These are phyloP conservation scores for Progne subis DNA, from an alignment of 2,113 vertebrate genomes.

Conservation along the genomic window DNA sequence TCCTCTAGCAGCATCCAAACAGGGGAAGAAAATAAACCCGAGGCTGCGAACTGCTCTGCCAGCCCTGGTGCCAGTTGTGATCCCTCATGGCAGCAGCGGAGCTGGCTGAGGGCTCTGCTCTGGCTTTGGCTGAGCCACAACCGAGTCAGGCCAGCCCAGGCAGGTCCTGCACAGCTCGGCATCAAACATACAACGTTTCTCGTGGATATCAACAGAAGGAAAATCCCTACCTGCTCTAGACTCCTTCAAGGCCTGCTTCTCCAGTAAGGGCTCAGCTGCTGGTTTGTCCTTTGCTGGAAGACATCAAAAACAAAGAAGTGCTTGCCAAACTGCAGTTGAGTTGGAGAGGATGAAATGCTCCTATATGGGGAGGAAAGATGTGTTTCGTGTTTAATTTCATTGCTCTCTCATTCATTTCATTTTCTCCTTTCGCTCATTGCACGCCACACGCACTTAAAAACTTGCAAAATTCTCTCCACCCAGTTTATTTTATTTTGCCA, in stretches of 20 bases:
- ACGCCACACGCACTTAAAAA: neutral
- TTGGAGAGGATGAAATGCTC: neutral
- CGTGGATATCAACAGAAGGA: fast-evolving
- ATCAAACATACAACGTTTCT: neutral
- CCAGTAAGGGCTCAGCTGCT: neutral
- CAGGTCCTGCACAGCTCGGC: neutral
- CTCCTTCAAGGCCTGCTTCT: neutral
- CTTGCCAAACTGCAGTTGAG: neutral
- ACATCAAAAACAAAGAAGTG: neutral
- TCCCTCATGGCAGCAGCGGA: neutral
- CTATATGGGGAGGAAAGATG: neutral
- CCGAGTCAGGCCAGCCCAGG: neutral
- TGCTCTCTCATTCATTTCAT: neutral
- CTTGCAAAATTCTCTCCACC: neutral
- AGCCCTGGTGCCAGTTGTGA: neutral
- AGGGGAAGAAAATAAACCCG: neutral
- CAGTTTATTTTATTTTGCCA: neutral
- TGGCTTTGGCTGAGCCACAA: neutral
- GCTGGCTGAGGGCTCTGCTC: neutral
- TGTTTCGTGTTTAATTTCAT: neutral
- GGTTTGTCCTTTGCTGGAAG: conserved; percentile 49
- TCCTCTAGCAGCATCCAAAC: neutral
- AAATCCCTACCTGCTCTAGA: conserved; percentile 36
- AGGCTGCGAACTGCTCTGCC: neutral
- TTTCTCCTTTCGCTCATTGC: neutral